Conservation (phyloP, 2,113 vertebrate genomes). For the Pomatostomus ruficeps region DNA sequence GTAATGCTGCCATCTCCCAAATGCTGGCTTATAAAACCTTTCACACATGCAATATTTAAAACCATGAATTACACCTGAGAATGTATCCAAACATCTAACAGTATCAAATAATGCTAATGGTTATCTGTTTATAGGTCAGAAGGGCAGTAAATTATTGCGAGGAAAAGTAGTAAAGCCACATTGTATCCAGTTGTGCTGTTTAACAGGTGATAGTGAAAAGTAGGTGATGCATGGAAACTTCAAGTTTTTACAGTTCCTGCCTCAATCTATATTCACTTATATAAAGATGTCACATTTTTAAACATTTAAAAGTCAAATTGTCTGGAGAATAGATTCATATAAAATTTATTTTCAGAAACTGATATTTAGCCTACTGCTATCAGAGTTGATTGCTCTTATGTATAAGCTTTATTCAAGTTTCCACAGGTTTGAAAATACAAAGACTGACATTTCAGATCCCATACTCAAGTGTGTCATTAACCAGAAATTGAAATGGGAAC, state of each 20-base stretch:
- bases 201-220: conserved; percentile 55
- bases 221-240: conserved; percentile 40
- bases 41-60: conserved; percentile 60
- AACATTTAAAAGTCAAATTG: conserved; percentile 75
- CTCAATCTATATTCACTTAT: conserved; percentile 48
- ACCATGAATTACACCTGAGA: conserved; percentile 10
- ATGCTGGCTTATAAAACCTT: conserved; percentile 59
- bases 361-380: conserved; percentile 66
- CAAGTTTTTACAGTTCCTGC: conserved; percentile 54
- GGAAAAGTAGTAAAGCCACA: conserved; percentile 48
- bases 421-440: conserved; percentile 69
- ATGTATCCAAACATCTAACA: conserved; percentile 40
- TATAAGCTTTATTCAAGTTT: conserved; percentile 67
- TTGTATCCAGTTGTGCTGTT: conserved; percentile 43
- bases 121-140: conserved; percentile 63
- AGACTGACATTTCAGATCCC: conserved; percentile 67
- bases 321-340: conserved; percentile 69
- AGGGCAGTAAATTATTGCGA: conserved; percentile 62
- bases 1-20: conserved; percentile 52
- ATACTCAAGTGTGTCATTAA: conserved; percentile 62
- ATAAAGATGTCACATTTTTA: conserved; percentile 69
- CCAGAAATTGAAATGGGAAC: conserved; percentile 65
- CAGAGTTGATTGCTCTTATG: conserved; percentile 67
- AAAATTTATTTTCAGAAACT: conserved; percentile 75
- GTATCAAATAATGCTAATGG: conserved; percentile 34